These are phyloP conservation scores for Hydropsyche betteni DNA, from an alignment of 2,888 invertebrate genomes.

Conservation along the genomic window DNA sequence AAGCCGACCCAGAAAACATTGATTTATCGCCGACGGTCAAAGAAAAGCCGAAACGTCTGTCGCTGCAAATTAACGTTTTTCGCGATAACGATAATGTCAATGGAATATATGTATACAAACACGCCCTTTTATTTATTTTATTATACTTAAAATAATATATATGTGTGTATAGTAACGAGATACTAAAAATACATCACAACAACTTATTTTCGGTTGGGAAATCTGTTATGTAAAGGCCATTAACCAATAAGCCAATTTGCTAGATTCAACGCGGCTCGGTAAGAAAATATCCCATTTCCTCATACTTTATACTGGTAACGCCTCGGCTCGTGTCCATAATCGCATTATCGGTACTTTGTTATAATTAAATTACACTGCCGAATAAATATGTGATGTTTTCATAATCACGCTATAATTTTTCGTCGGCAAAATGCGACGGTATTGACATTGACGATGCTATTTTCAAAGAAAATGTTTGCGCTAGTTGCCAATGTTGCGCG, in stretches of 20 bases:
- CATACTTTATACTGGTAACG: not conserved
- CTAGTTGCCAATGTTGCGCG: too few relatives aligned
- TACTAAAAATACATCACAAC: conserved; percentile 13
- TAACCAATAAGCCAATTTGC: conserved; percentile 29
- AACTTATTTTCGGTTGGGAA: conserved; percentile 16
- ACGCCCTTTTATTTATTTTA: not conserved
- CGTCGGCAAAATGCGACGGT: too few relatives aligned
- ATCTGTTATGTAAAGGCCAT: conserved; percentile 26
- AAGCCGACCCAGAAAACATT: conserved; percentile 6
- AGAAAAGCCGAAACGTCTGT: conserved; percentile 19
- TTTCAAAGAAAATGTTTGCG: too few relatives aligned
- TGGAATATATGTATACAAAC: conserved; percentile 5
- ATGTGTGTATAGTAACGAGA: not conserved
- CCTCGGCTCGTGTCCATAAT: conserved; percentile 4
- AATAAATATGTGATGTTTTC: too few relatives aligned
- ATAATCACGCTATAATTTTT: too few relatives aligned
- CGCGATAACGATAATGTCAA: conserved; percentile 19
- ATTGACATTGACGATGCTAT: too few relatives aligned
- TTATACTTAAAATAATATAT: not conserved
- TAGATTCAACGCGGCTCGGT: not conserved
- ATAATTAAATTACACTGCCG: conserved; percentile 18
- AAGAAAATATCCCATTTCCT: conserved; percentile 27
- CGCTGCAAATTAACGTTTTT: conserved; percentile 24
- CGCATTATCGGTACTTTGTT: conserved; percentile 17
- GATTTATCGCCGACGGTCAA: conserved; percentile 13